phyloP scores from a whole-genome alignment of 1,140 invertebrate genomes.

The Yoshiicerus persimilis region DNA sequence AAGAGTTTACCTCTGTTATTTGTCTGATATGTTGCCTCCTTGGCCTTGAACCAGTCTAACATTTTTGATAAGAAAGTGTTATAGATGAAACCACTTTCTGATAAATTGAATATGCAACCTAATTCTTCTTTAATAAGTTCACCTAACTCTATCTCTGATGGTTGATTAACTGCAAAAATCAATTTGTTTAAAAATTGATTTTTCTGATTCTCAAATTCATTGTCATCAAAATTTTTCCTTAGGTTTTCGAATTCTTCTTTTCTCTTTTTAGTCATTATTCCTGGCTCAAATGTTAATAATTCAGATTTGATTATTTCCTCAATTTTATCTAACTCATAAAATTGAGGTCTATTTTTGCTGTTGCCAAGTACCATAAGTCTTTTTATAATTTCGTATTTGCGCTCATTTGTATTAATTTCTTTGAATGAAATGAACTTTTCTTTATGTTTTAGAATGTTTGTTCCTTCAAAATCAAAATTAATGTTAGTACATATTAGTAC shows the following conservation, averaged over 20 bases:
- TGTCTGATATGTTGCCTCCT: background rate
- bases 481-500: background rate
- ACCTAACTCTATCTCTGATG: background rate
- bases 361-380: too few species aligned
- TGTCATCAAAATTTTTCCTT: too few species aligned
- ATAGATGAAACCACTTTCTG: background rate
- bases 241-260: background rate
- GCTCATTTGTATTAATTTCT: too few species aligned
- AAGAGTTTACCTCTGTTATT: background rate
- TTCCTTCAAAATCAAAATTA: background rate
- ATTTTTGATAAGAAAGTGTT: background rate
- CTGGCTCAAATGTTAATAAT: background rate
- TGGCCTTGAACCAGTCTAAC: background rate
- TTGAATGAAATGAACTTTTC: too few species aligned
- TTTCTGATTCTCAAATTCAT: background rate
- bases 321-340: too few species aligned
- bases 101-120: background rate
- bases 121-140: background rate
- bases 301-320: background rate
- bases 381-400: too few species aligned
- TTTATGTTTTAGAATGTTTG: too few species aligned
- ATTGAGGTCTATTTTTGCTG: too few species aligned
- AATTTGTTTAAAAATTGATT: background rate
- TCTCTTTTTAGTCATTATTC: background rate
- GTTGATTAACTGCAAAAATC: background rate